A percentile compares a stretch with the other conserved stretches of the same genome.
Conservation (phyloP, 2,888 invertebrate species). For the Ariolimax columbianus region DNA sequence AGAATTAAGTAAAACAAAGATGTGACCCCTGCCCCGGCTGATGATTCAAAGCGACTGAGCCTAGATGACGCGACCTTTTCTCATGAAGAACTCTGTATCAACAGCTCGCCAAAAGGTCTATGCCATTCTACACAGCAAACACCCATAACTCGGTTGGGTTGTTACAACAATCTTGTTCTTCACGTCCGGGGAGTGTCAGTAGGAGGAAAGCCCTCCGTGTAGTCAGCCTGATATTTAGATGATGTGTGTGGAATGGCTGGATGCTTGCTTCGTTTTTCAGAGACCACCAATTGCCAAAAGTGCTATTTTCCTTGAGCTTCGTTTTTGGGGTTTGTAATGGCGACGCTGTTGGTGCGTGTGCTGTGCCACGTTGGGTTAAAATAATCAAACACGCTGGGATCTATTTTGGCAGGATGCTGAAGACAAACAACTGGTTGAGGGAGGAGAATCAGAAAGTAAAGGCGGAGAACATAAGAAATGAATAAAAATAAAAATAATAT, state of each 20-base stretch:
- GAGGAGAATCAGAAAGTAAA: not conserved
- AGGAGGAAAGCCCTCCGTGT: not conserved
- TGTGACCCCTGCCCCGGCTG: too few relatives aligned
- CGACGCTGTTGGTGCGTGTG: not conserved
- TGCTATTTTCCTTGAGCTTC: slow-evolving; percentile 38
- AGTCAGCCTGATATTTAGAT: slow-evolving; percentile 36
- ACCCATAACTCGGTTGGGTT: slow-evolving; percentile 28
- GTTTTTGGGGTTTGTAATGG: not conserved
- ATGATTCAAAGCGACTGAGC: not conserved
- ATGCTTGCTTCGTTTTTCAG: slow-evolving; percentile 7
- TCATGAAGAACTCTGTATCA: slow-evolving; percentile 19
- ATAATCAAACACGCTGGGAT: not conserved
- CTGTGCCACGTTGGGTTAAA: not conserved
- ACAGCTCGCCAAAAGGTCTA: slow-evolving; percentile 35
- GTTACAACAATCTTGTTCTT: slow-evolving; percentile 35
- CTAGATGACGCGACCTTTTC: slow-evolving; percentile 22
- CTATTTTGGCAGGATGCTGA: not conserved
- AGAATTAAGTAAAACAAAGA: too few relatives aligned
- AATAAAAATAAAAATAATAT: not conserved
- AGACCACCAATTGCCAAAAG: slow-evolving; percentile 46
- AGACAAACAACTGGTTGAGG: not conserved
- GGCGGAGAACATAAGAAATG: not conserved
- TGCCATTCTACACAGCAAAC: slow-evolving; percentile 43
- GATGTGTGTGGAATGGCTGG: slow-evolving; percentile 40
- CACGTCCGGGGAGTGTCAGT: slow-evolving; percentile 26